phyloP scores from a whole-genome alignment of 1,140 invertebrate species.

The Caligus rogercresseyi region DNA sequence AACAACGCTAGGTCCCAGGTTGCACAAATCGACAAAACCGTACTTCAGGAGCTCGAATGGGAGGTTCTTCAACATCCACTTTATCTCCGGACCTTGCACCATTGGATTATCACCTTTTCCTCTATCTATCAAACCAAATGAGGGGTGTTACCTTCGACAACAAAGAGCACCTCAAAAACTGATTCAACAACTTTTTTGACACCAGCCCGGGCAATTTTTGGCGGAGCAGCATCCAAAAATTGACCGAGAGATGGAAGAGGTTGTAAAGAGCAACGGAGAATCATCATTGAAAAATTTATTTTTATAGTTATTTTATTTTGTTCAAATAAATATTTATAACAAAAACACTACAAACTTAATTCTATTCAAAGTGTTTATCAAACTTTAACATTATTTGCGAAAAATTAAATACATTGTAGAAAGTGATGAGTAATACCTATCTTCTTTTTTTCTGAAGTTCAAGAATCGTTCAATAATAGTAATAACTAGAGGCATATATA shows the following conservation, averaged over 20 bases:
- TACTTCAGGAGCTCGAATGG: neutral
- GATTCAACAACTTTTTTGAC: neutral
- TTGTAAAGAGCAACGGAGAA: neutral
- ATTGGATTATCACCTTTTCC: neutral
- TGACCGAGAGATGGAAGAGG: neutral
- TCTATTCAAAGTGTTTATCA: too few species aligned
- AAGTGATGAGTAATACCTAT: too few species aligned
- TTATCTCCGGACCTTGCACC: neutral
- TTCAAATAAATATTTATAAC: conserved; percentile 22
- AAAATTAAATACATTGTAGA: too few species aligned
- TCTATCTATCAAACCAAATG: neutral
- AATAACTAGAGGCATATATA: too few species aligned
- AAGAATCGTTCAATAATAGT: too few species aligned
- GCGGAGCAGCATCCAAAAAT: neutral
- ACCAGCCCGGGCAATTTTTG: neutral
- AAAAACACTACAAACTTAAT: conserved; percentile 22
- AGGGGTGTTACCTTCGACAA: neutral
- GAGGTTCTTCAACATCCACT: neutral
- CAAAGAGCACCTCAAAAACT: neutral
- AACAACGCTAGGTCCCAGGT: neutral
- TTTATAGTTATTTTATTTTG: neutral
- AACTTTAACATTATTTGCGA: too few species aligned
- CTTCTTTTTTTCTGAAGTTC: too few species aligned
- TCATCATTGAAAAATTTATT: neutral
- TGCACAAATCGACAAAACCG: neutral